Evolutionary conservation across 2,888 invertebrate species (phyloP).

Genomic region (Drosophila seclusa): DNA sequence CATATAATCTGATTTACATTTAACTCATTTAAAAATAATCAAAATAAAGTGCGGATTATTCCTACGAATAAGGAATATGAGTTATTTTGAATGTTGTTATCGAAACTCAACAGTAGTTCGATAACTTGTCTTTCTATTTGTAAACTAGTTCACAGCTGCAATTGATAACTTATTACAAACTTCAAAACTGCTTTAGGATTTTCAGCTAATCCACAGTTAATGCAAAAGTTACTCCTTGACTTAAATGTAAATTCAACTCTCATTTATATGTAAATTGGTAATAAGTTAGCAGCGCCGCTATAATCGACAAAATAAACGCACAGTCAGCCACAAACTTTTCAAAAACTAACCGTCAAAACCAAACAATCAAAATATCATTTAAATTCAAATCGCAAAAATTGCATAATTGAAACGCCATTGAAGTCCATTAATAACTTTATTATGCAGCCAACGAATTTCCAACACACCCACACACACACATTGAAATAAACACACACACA

Average conservation of each 20-base stretch:
- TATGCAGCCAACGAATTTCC: conserved; percentile 67
- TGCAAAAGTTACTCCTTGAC: neutral
- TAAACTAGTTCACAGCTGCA: neutral
- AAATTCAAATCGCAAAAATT: conserved; percentile 78
- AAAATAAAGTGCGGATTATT: neutral
- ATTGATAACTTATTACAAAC: neutral
- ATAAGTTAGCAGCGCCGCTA: conserved; percentile 5
- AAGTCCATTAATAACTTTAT: conserved; percentile 79
- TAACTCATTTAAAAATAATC: neutral
- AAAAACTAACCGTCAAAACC: conserved; percentile 35
- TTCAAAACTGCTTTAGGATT: neutral
- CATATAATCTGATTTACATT: neutral
- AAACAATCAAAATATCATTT: conserved; percentile 77
- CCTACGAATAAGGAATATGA: neutral
- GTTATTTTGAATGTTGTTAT: neutral
- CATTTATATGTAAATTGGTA: conserved; percentile 19
- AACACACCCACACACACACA: conserved; percentile 35
- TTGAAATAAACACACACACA: conserved; percentile 21
- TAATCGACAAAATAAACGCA: conserved; percentile 28
- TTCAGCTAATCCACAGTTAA: neutral
- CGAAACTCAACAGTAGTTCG: neutral
- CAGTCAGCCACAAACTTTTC: conserved; percentile 33
- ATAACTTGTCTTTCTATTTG: neutral
- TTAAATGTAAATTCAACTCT: conserved; percentile 5
- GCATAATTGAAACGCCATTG: conserved; percentile 78